Percentiles rank a stretch among this genome's conserved stretches.
Evolutionary conservation across 2,113 vertebrate genomes (phyloP).

Genomic region (Etheostoma spectabile): DNA sequence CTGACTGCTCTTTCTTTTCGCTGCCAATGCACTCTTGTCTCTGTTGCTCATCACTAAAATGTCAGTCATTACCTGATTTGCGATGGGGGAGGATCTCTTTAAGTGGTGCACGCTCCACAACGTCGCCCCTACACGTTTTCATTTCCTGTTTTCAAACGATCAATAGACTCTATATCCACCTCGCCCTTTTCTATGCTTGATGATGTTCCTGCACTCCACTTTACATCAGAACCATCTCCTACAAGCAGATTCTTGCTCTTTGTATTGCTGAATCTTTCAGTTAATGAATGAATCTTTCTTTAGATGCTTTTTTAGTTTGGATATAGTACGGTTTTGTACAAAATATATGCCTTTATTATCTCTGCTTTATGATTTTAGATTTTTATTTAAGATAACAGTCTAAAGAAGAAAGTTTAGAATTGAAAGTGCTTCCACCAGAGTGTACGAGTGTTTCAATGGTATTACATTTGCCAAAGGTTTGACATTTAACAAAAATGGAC

Average conservation of each 20-base stretch:
- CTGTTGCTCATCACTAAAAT: slow-evolving; percentile 62
- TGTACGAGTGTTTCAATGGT: not conserved
- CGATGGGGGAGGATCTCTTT: slow-evolving; percentile 44
- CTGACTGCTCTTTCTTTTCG: slow-evolving; percentile 72
- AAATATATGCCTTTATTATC: not conserved
- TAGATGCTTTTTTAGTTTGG: not conserved
- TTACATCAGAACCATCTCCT: slow-evolving; percentile 1
- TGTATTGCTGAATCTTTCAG: not conserved
- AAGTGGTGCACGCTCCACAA: slow-evolving; percentile 34
- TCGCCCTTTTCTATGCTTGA: slow-evolving; percentile 1
- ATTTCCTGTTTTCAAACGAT: slow-evolving; percentile 57
- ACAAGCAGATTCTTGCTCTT: not conserved
- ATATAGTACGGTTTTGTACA: not conserved
- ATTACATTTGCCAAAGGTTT: not conserved
- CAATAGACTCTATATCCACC: slow-evolving; percentile 47
- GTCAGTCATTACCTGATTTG: slow-evolving; percentile 71
- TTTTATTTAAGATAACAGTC: not conserved
- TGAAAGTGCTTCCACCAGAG: not conserved
- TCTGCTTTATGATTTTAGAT: not conserved
- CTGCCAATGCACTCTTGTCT: slow-evolving; percentile 68
- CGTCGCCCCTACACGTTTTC: slow-evolving; percentile 27
- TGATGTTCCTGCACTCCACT: not conserved
- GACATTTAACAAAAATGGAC: not conserved
- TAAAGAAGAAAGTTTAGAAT: not conserved
- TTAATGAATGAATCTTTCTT: not conserved